These are phyloP conservation scores for Sphecodes monilicornis DNA, from an alignment of 2,888 invertebrate species.

Conservation along the genomic window DNA sequence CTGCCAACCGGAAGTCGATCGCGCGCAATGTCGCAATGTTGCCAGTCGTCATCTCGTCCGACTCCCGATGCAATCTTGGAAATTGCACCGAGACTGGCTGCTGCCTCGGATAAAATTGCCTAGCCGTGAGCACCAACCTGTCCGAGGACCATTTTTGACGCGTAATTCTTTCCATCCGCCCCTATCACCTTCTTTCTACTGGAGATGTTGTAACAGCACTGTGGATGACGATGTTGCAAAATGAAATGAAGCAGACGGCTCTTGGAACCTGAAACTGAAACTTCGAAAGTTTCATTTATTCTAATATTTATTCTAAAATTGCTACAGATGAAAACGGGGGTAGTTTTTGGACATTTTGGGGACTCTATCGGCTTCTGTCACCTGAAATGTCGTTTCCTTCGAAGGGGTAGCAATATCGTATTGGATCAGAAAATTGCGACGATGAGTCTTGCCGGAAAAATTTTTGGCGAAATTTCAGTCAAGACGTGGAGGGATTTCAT, in stretches of 20 bases:
- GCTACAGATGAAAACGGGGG: neutral
- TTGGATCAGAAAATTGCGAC: no score
- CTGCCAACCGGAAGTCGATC: conserved; percentile 67
- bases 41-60: conserved; percentile 62
- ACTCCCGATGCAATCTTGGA: conserved; percentile 72
- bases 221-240: neutral
- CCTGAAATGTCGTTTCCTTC: no score
- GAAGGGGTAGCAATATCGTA: no score
- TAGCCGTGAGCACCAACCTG: neutral
- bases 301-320: neutral
- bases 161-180: conserved; percentile 23
- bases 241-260: neutral
- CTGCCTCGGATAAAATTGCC: neutral
- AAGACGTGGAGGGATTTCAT: neutral
- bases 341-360: neutral
- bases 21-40: conserved; percentile 52
- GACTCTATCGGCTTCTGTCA: no score
- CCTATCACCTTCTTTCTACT: neutral
- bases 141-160: conserved; percentile 19
- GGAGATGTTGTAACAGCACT: neutral
- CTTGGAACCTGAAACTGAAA: neutral
- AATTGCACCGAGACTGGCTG: conserved; percentile 66
- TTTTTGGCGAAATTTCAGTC: neutral
- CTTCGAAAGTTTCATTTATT: neutral
- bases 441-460: no score